Conservation (phyloP, 2,888 invertebrate species). For the Cheiracanthium punctorium region DNA sequence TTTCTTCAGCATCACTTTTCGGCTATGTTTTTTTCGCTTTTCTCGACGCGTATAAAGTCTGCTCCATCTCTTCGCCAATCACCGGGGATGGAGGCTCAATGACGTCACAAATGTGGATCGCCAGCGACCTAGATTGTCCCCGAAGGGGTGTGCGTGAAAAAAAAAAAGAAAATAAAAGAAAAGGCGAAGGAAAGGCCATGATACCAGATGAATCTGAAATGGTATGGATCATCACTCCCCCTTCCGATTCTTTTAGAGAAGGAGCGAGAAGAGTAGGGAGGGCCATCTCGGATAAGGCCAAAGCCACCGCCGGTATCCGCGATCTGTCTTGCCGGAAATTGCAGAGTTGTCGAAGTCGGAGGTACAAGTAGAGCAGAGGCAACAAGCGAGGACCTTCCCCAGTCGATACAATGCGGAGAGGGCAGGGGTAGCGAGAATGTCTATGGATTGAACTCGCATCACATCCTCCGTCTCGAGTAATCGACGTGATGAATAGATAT, state of each 20-base stretch:
- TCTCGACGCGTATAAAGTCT: constrained; percentile 44
- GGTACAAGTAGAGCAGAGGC: constrained; percentile 53
- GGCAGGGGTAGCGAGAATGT: constrained; percentile 25
- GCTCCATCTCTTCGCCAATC: constrained; percentile 63
- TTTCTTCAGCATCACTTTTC: constrained; percentile 16
- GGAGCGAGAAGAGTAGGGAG: constrained; percentile 16
- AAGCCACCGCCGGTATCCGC: constrained; percentile 52
- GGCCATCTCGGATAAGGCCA: constrained; percentile 34
- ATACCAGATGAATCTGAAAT: constrained; percentile 36
- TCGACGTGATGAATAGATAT: constrained; percentile 71
- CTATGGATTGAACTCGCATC: constrained; percentile 54
- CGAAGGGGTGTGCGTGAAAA: constrained; percentile 40
- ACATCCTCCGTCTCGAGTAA: constrained; percentile 69
- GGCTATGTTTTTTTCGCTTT: constrained; percentile 12
- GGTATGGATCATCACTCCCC: constrained; percentile 34
- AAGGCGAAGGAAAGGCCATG: constrained; percentile 16
- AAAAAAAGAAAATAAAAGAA: too few relatives aligned
- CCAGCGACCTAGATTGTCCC: constrained; percentile 61
- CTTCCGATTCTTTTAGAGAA: constrained; percentile 32
- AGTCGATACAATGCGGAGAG: constrained; percentile 40
- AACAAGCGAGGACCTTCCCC: constrained; percentile 15
- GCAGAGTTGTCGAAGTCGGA: constrained; percentile 46
- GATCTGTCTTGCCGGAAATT: constrained; percentile 66
- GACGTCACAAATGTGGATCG: constrained; percentile 63
- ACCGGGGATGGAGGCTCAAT: constrained; percentile 39